Evolutionary conservation across 30 jellyfish, hydroid and myxozoan genomes (phyloP), one percentile per base, ranked within the genome.

Genomic region (Aurelia sp.): DNA sequence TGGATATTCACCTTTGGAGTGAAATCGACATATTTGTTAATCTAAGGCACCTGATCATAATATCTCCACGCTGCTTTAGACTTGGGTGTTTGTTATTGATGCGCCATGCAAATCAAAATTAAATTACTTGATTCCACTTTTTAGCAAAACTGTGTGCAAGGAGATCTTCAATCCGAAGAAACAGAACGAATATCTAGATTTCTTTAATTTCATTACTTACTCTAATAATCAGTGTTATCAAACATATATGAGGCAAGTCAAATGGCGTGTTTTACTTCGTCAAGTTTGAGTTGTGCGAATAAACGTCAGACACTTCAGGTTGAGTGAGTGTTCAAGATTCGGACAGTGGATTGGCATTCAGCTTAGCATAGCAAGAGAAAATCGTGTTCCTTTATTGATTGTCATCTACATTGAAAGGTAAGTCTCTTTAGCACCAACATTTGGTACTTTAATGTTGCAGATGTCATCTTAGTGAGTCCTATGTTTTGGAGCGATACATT

Each of bases 231-330:
- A 59, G 69, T 59, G 33, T 59, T 7, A 3, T 21, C 69, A 44
- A 44, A 44, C 55, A 4, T 44, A 44, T 44, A 44, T 44, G 55
- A 44, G 15, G 1, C 0, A 4, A 44, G 55, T 16, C 15, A 9
- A 44, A 44, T 44, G 6, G 55, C 8, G 55, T 44, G 55, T 44
- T 44, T 44, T 8, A 44, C 8, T 44, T 44, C 16, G 16, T 44
- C 55, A 44, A 44, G 55, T 44, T 44, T 44, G 16, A 44, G 55
- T 7, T 44, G 55, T 10, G 82, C 47, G 13, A 66, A 27, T 69
- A 41, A 71, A 71, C 55, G 55, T 12, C 55, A 71, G 82, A 66
- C 82, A 71, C 82, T 66, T 71, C 55, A 71, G 30, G 47, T 11
- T 71, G 57, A 37, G 55, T 44, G 55, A 10, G 15, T 44, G 55